Conservation (phyloP, 2,888 invertebrate species). For the Nemapogon koenigi region DNA sequence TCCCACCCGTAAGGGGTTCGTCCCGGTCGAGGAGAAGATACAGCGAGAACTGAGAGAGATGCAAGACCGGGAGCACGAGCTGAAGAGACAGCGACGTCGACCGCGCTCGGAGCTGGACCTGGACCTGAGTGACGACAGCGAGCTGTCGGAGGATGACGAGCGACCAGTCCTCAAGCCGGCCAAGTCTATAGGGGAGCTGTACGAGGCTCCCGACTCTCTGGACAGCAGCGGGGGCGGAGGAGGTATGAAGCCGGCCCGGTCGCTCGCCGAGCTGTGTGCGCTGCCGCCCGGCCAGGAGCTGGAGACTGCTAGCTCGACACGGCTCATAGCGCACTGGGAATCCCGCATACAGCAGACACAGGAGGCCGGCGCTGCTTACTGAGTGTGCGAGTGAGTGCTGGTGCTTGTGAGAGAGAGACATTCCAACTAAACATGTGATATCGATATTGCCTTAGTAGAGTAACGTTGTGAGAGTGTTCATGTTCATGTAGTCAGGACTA, state of each 20-base stretch:
- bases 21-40: conserved; percentile 88
- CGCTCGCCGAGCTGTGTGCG: conserved; percentile 72
- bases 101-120: conserved; percentile 68
- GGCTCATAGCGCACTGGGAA: conserved; percentile 83
- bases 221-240: conserved; percentile 50
- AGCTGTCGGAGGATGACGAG: conserved; percentile 66
- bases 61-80: conserved; percentile 80
- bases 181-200: conserved; percentile 72
- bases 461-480: too few species aligned
- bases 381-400: neutral
- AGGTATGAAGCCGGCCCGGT: conserved; percentile 70
- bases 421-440: too few species aligned
- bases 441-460: too few species aligned
- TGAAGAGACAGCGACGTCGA: conserved; percentile 72
- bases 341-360: conserved; percentile 73
- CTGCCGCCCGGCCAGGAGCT: conserved; percentile 68
- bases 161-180: conserved; percentile 67
- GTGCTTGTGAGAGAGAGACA: too few species aligned
- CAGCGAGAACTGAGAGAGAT: conserved; percentile 86
- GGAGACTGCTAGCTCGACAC: conserved; percentile 71
- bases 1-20: conserved; percentile 76
- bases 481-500: too few species aligned
- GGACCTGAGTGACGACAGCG: conserved; percentile 63
- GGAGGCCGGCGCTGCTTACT: conserved; percentile 58
- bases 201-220: conserved; percentile 62